Conservation (phyloP, 2,888 invertebrate genomes). For the Trisateles emortualis region DNA sequence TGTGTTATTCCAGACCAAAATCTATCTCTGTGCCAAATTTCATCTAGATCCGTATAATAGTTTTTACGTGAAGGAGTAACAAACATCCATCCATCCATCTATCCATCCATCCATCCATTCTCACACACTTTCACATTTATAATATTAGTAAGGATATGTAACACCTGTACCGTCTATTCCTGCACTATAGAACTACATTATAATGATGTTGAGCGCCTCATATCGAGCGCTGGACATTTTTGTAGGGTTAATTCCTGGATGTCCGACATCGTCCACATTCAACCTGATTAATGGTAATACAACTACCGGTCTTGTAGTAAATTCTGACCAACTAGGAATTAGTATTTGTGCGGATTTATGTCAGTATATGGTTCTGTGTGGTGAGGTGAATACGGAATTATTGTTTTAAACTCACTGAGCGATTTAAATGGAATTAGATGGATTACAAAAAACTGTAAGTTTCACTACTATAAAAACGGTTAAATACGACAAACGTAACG, state of each 20-base stretch:
- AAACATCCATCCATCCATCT: no score
- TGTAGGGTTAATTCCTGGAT: constrained; percentile 28
- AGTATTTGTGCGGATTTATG: neutral
- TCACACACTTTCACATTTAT: no score
- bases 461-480: no score
- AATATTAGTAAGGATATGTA: no score
- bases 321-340: neutral
- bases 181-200: constrained; percentile 37
- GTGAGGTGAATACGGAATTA: constrained; percentile 4
- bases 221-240: constrained; percentile 39
- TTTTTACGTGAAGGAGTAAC: no score
- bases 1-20: no score
- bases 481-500: no score
- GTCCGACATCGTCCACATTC: neutral
- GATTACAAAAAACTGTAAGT: no score
- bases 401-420: neutral
- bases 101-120: no score
- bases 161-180: constrained; percentile 4
- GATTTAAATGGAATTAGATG: no score
- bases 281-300: constrained; percentile 4
- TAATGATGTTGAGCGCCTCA: constrained; percentile 41
- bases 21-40: no score
- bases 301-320: constrained; percentile 1
- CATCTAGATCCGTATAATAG: no score
- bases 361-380: neutral